A percentile compares a stretch with the other conserved stretches of the same genome.
These are phyloP conservation scores for Gymnocheta viridis DNA, from an alignment of 2,888 invertebrate genomes.

Conservation along the genomic window DNA sequence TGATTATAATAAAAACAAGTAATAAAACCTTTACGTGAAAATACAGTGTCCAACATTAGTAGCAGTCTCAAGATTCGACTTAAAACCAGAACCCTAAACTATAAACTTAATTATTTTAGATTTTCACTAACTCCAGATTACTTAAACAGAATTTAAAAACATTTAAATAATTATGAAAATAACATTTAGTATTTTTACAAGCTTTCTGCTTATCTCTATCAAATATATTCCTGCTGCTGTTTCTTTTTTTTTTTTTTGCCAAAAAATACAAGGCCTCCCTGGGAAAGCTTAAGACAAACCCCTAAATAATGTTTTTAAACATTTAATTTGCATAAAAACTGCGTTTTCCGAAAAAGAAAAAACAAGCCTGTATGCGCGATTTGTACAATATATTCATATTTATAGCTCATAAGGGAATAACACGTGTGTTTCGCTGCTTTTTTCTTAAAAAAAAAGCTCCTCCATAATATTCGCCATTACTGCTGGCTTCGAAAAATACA, in stretches of 20 bases:
- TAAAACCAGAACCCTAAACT: background rate
- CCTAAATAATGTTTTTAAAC: slow-evolving; percentile 61
- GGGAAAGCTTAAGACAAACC: background rate
- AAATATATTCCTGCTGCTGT: background rate
- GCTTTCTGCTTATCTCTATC: slow-evolving; percentile 17
- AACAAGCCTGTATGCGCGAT: slow-evolving; percentile 14
- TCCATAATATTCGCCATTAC: slow-evolving; percentile 25
- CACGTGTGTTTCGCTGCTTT: slow-evolving; percentile 33
- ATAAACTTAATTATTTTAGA: background rate
- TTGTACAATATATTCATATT: slow-evolving; percentile 58
- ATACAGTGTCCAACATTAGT: no score
- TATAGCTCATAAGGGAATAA: slow-evolving; percentile 68
- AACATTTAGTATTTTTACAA: background rate
- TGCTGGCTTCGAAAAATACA: slow-evolving; percentile 33
- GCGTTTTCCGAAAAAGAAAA: slow-evolving; percentile 49
- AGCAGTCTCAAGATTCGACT: slow-evolving; percentile 11
- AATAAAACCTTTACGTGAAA: no score
- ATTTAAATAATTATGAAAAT: background rate
- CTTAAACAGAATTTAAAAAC: background rate
- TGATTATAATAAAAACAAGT: no score
- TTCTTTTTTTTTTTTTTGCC: background rate
- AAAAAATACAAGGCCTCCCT: background rate
- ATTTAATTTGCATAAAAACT: slow-evolving; percentile 72
- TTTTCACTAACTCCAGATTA: background rate
- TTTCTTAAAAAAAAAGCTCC: slow-evolving; percentile 18